These are phyloP conservation scores for Coelinius sp. DNA, from an alignment of 2,888 invertebrate genomes.

Conservation along the genomic window DNA sequence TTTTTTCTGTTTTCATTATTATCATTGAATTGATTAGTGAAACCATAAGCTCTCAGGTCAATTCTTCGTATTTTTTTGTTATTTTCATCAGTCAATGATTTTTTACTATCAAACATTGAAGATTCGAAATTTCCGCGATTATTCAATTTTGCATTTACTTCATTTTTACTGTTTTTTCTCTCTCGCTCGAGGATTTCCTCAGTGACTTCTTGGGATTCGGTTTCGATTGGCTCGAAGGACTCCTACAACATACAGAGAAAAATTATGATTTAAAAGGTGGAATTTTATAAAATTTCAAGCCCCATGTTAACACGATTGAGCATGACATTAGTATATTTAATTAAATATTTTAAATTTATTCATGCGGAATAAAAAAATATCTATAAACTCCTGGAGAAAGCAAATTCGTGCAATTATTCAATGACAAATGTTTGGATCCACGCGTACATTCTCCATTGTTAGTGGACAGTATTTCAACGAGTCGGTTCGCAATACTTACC, in stretches of 20 bases:
- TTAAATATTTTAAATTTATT: not conserved
- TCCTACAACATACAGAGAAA: conserved; percentile 36
- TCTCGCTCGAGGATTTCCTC: conserved; percentile 42
- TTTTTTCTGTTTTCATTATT: conserved; percentile 37
- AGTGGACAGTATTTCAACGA: conserved; percentile 21
- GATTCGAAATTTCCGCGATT: conserved; percentile 54
- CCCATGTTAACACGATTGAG: not conserved
- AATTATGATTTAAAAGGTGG: not conserved
- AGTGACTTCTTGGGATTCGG: conserved; percentile 6
- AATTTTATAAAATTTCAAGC: not conserved
- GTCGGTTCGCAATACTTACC: conserved; percentile 46
- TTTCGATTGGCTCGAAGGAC: conserved; percentile 32
- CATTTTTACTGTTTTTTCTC: conserved; percentile 58
- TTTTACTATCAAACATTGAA: conserved; percentile 44
- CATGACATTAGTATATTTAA: conserved; percentile 21
- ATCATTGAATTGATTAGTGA: conserved; percentile 57
- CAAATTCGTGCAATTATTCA: conserved; percentile 12
- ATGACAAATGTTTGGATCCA: not conserved
- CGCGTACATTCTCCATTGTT: not conserved
- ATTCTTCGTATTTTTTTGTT: conserved; percentile 56
- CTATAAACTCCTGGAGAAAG: not conserved
- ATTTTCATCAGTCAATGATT: conserved; percentile 44
- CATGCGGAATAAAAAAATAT: not conserved
- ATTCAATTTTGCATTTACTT: conserved; percentile 62
- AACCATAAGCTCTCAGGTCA: conserved; percentile 63